Conservation (phyloP, 2,113 vertebrate genomes). For the Lethenteron camtschaticum region DNA sequence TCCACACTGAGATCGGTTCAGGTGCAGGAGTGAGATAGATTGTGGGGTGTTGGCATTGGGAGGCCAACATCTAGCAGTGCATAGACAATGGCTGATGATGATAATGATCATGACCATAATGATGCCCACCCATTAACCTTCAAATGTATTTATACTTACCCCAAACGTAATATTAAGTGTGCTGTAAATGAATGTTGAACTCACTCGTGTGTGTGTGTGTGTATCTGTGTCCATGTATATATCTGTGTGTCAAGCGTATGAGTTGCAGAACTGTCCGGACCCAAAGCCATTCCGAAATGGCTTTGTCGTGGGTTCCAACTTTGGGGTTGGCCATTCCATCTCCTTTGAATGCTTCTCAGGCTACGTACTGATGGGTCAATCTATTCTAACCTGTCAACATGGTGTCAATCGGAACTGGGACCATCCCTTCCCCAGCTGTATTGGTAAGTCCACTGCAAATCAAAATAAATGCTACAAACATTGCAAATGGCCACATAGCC, state of each 20-base stretch:
- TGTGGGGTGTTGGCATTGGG: neutral
- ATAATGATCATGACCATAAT: neutral
- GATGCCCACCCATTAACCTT: neutral
- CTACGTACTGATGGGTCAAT: slow-evolving; percentile 55
- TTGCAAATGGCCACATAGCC: no score
- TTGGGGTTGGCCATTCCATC: slow-evolving; percentile 85
- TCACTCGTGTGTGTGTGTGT: neutral
- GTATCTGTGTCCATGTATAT: neutral
- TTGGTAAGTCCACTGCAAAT: slow-evolving; percentile 35
- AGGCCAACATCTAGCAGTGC: neutral
- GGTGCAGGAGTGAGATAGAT: no score
- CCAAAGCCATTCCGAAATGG: slow-evolving; percentile 76
- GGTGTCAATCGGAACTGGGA: slow-evolving; percentile 92
- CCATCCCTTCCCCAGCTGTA: slow-evolving; percentile 66
- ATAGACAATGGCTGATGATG: neutral
- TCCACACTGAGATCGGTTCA: no score
- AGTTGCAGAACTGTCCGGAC: slow-evolving; percentile 80
- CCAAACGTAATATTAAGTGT: no score
- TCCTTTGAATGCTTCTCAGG: slow-evolving; percentile 82
- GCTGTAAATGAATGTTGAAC: neutral
- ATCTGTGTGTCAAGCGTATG: slow-evolving; percentile 42
- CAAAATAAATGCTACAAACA: no score
- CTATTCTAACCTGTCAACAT: slow-evolving; percentile 79
- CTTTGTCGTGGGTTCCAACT: slow-evolving; percentile 71
- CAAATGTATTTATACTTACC: neutral